Conservation (phyloP, 2,113 vertebrate genomes). For the Spermophilus dauricus region DNA sequence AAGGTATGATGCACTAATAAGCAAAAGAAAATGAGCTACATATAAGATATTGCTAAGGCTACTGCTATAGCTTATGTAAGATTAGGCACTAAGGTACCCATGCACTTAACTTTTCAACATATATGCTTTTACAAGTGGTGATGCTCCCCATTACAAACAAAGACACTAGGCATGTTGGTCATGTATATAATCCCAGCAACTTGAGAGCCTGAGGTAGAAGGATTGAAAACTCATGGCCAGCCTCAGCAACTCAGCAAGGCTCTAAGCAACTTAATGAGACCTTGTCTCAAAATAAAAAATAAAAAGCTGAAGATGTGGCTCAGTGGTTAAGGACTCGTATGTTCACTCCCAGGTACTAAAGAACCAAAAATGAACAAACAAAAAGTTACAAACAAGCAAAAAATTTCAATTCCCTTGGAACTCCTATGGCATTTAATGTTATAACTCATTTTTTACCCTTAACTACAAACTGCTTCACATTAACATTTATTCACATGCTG, state of each 20-base stretch:
- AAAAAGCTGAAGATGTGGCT: too few relatives aligned
- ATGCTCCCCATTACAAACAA: slow-evolving; percentile 44
- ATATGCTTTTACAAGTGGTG: slow-evolving; percentile 48
- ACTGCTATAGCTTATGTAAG: background rate
- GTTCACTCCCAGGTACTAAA: too few relatives aligned
- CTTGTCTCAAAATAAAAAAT: too few relatives aligned
- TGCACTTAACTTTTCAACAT: slow-evolving; percentile 10
- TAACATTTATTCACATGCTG: slow-evolving; percentile 31
- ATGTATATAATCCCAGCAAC: too few relatives aligned
- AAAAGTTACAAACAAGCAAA: slow-evolving; percentile 4
- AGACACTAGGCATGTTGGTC: background rate
- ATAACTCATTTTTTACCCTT: slow-evolving; percentile 23
- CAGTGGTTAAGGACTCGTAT: too few relatives aligned
- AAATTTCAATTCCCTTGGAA: slow-evolving; percentile 56
- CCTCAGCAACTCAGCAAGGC: too few relatives aligned
- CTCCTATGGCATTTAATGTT: background rate
- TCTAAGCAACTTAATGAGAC: too few relatives aligned
- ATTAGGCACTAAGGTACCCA: background rate
- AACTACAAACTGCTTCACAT: slow-evolving; percentile 43
- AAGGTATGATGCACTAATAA: background rate
- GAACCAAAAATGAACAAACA: background rate
- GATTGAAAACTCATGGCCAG: background rate
- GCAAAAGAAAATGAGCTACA: slow-evolving; percentile 20
- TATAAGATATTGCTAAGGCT: slow-evolving; percentile 4
- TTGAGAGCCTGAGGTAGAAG: background rate